These are phyloP conservation scores for Chydorus sphaericus DNA, from an alignment of 2,888 invertebrate genomes.

Conservation along the genomic window DNA sequence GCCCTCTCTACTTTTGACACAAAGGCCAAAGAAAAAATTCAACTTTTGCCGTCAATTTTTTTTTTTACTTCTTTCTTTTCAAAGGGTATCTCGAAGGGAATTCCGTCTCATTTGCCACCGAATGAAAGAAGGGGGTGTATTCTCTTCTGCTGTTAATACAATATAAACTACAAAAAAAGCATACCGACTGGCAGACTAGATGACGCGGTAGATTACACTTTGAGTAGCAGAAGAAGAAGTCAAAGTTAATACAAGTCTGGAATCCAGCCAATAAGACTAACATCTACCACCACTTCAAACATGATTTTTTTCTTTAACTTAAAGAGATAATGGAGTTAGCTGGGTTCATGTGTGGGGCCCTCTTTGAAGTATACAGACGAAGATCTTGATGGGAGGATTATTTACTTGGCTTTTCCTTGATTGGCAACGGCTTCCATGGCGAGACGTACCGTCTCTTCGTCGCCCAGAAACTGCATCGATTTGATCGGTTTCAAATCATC, in stretches of 20 bases:
- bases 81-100: neutral
- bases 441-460: conserved; percentile 57
- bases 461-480: conserved; percentile 56
- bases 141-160: neutral
- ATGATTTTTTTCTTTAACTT: too few relatives aligned
- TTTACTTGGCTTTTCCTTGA: conserved; percentile 55
- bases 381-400: neutral
- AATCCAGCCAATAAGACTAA: too few relatives aligned
- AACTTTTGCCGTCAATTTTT: too few relatives aligned
- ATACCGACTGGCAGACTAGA: conserved; percentile 4
- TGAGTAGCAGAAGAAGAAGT: too few relatives aligned
- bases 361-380: neutral
- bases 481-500: conserved; percentile 50
- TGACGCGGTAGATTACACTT: too few relatives aligned
- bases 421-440: conserved; percentile 64
- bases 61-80: neutral
- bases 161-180: neutral
- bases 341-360: too few relatives aligned
- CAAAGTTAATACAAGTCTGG: too few relatives aligned
- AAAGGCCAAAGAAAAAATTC: too few relatives aligned
- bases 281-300: too few relatives aligned
- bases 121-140: neutral
- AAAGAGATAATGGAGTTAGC: too few relatives aligned
- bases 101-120: neutral
- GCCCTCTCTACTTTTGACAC: neutral